phyloP scores from a whole-genome alignment of 2,797 vertebrate genomes.

The Pangasius djambal region DNA sequence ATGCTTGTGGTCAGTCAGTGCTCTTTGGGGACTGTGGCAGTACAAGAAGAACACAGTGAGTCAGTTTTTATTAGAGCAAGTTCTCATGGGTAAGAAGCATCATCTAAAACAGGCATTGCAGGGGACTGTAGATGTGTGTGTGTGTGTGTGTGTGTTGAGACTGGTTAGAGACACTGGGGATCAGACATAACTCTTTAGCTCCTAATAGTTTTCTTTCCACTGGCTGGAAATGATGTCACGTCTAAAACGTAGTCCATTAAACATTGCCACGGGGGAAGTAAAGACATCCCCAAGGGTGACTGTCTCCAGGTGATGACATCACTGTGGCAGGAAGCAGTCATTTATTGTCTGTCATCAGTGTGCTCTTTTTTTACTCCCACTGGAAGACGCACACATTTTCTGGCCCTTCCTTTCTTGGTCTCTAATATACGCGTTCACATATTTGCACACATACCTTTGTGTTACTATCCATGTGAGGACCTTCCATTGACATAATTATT shows the following conservation, averaged over 20 bases:
- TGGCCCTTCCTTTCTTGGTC: not conserved
- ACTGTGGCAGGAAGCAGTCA: not conserved
- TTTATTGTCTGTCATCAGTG: not conserved
- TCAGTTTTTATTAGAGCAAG: not conserved
- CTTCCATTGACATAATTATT: too few relatives aligned
- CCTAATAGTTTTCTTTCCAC: not conserved
- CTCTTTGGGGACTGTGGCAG: not conserved
- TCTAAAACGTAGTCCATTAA: not conserved
- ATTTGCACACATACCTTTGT: not conserved
- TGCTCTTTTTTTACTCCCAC: not conserved
- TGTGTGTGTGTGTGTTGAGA: not conserved
- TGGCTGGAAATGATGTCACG: not conserved
- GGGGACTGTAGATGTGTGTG: not conserved
- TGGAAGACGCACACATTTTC: not conserved
- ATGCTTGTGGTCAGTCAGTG: not conserved
- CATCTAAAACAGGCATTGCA: not conserved
- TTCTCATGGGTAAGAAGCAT: not conserved
- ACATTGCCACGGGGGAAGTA: too few relatives aligned
- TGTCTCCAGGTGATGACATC: constrained; percentile 13
- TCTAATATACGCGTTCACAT: not conserved
- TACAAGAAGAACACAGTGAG: not conserved
- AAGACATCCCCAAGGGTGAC: not conserved
- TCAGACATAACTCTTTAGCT: not conserved
- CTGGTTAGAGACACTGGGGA: not conserved
- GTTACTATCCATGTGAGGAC: not conserved